Percentiles rank a stretch among this genome's conserved stretches.
Evolutionary conservation across 2,113 vertebrate species (phyloP).

Genomic region (Kryptolebias marmoratus): DNA sequence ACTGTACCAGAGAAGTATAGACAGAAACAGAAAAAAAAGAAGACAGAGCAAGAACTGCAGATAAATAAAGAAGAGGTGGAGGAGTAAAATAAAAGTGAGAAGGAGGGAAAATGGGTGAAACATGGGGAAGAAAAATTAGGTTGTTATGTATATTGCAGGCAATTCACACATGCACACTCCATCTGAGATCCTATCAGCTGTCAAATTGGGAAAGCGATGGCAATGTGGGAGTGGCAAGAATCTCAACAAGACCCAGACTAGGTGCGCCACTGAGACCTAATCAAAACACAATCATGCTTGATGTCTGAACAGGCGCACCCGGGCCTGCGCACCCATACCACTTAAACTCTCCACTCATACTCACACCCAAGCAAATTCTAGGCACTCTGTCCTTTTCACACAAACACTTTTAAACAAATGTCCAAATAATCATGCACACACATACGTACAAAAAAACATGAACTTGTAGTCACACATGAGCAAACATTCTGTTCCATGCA

Average conservation of each 20-base stretch:
- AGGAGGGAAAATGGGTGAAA: slow-evolving; percentile 44
- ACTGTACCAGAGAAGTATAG: slow-evolving; percentile 32
- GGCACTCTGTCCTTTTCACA: slow-evolving; percentile 43
- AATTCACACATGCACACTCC: slow-evolving; percentile 78
- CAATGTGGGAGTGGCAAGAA: slow-evolving; percentile 72
- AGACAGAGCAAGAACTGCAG: slow-evolving; percentile 36
- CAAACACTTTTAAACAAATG: slow-evolving; percentile 65
- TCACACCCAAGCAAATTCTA: slow-evolving; percentile 45
- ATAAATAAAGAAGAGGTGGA: slow-evolving; percentile 46
- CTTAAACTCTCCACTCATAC: slow-evolving; percentile 54
- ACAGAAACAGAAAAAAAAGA: slow-evolving; percentile 26
- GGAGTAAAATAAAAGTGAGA: slow-evolving; percentile 41
- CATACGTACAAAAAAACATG: slow-evolving; percentile 61
- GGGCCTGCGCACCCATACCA: slow-evolving; percentile 39
- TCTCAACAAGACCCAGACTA: slow-evolving; percentile 74
- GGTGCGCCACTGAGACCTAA: slow-evolving; percentile 75
- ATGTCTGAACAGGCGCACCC: slow-evolving; percentile 65
- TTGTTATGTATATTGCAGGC: slow-evolving; percentile 79
- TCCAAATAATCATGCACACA: slow-evolving; percentile 63
- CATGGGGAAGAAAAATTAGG: slow-evolving; percentile 73
- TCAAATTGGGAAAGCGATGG: slow-evolving; percentile 80
- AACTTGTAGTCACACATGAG: slow-evolving; percentile 65
- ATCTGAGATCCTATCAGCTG: slow-evolving; percentile 81
- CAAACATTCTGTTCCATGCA: slow-evolving; percentile 57
- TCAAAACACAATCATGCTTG: slow-evolving; percentile 81